Evolutionary conservation across 1,140 invertebrate genomes (phyloP).

Genomic region (Pogonognathellus flavescens): DNA sequence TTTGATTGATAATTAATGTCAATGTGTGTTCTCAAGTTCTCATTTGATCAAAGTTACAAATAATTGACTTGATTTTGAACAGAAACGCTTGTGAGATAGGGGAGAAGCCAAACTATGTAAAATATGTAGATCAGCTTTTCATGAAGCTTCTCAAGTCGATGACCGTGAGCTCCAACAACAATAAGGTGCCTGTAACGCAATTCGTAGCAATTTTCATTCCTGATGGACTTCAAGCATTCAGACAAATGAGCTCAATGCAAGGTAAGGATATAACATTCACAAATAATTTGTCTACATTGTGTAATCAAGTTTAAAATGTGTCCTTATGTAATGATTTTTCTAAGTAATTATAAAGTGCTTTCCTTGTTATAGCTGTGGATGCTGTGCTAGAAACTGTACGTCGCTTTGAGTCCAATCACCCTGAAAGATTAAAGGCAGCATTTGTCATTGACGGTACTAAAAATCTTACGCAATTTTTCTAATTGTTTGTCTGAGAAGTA

Average conservation of each 20-base stretch:
- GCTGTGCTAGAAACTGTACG: slow-evolving; percentile 53
- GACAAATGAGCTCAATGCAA: slow-evolving; percentile 55
- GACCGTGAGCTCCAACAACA: slow-evolving; percentile 5
- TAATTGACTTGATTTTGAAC: too few relatives aligned
- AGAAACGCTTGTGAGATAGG: slow-evolving; percentile 36
- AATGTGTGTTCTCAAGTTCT: too few relatives aligned
- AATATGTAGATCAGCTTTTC: slow-evolving; percentile 57
- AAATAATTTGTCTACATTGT: background rate
- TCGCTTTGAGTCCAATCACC: slow-evolving; percentile 63
- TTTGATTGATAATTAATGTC: too few relatives aligned
- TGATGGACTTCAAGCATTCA: slow-evolving; percentile 53
- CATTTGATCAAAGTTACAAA: too few relatives aligned
- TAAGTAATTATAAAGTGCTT: too few relatives aligned
- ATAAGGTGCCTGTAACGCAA: slow-evolving; percentile 18
- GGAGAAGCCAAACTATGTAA: slow-evolving; percentile 31
- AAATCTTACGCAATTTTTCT: background rate
- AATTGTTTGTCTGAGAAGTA: too few relatives aligned
- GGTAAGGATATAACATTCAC: background rate
- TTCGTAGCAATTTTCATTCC: slow-evolving; percentile 58
- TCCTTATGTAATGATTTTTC: slow-evolving; percentile 7
- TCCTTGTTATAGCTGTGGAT: slow-evolving; percentile 47
- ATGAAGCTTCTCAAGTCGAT: slow-evolving; percentile 44
- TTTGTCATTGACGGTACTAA: slow-evolving; percentile 62
- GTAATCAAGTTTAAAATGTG: background rate
- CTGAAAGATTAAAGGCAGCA: slow-evolving; percentile 62